Base-by-base conservation (phyloP, 2,113 vertebrate genomes). In the Suncus etruscus region DNA sequence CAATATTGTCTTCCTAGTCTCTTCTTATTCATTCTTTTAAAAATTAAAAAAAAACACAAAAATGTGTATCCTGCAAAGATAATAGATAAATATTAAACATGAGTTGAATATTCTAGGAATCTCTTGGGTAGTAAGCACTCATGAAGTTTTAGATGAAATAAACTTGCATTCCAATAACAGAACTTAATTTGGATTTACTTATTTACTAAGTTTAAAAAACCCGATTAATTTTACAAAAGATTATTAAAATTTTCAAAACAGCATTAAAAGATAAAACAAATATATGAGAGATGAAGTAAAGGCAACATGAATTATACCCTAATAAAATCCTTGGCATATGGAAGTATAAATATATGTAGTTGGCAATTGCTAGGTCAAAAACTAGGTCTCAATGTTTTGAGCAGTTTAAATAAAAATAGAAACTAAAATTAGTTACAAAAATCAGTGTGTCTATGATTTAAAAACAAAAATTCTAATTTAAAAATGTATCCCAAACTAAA, bases 151-250 rank as follows among this genome's bases (percentile, higher is more conserved):
- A 65, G 20, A 50, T 39, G 27, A 79, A 77, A 78, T 0, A 31
- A 22, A 27, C 4, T 75, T 87, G 16, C 3, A 31, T 24, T 81
- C 86, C 25, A 72, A 72, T n/a, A 11, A 78, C 25, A 90, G 27
- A 24, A 24, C 32, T 94, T 86, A 87, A 82, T 45, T 61, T 66
- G 87, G 74, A 50, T 61, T 87, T 73, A 83, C 29, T 74, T 73
- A 83, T 24, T 74, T 79, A 69, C 11, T 48, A 80, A 68, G 86
- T 83, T 84, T 25, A 87, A 91, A 58, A 20, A 68, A 2, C 3
- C 39, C 69, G 73, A 90, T 10, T 69, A 86, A 58, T 78, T 83
- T 84, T 54, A 85, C 47, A 82, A 81, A 78, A 39, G 22, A 79
- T 70, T 76, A 8, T 72, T n/a, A 85, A 12, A 83, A 1, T 12